Percentiles rank a stretch among this genome's conserved stretches.
Evolutionary conservation across 2,113 vertebrate species (phyloP).

Genomic region (Ammospiza caudacuta): DNA sequence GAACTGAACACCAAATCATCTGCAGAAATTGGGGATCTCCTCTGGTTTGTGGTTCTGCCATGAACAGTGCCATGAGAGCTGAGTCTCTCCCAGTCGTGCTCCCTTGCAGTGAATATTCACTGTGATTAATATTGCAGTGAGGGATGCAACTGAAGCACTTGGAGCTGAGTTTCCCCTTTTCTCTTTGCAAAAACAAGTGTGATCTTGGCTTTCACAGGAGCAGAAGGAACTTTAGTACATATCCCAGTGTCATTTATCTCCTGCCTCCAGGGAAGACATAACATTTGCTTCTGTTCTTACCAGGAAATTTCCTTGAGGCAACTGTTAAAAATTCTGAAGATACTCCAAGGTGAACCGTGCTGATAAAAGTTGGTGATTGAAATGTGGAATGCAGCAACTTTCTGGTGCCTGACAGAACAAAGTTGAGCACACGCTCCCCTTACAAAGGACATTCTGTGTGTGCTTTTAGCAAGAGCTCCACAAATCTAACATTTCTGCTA

Average conservation of each 20-base stretch:
- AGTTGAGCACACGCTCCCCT: not conserved
- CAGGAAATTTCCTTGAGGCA: constrained; percentile 44
- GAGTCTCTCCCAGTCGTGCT: fast-evolving
- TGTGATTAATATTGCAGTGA: not conserved
- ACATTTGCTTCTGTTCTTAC: constrained; percentile 34
- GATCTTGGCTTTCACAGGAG: not conserved
- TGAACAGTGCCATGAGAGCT: not conserved
- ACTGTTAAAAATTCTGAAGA: constrained; percentile 34
- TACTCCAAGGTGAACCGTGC: constrained; percentile 34
- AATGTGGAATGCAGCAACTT: not conserved
- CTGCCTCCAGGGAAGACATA: constrained; percentile 29
- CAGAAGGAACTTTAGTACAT: not conserved
- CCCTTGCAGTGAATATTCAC: not conserved
- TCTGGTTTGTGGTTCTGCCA: fast-evolving
- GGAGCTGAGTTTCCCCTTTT: not conserved
- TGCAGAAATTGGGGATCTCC: not conserved
- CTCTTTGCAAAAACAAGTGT: not conserved
- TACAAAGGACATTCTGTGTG: not conserved
- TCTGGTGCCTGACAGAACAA: not conserved
- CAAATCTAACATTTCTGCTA: not conserved
- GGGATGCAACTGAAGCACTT: not conserved
- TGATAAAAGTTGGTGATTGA: constrained; percentile 9
- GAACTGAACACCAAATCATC: not conserved
- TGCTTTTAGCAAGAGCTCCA: not conserved
- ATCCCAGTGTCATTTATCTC: constrained; percentile 24